Conservation (phyloP, 1,140 invertebrate species). For the Temnothorax curvispinosus region DNA sequence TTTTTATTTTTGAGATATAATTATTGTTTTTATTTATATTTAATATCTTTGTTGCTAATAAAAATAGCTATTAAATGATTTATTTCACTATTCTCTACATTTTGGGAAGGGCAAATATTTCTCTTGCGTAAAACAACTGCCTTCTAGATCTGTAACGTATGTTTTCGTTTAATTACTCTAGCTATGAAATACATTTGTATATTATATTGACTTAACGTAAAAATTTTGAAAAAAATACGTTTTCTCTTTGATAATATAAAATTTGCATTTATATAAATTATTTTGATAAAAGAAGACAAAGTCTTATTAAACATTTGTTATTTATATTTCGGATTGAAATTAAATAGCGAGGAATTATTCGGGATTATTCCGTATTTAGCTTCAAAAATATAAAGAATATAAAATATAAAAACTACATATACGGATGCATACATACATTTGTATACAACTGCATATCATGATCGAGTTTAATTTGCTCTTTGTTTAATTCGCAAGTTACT, state of each 20-base stretch:
- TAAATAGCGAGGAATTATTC: neutral
- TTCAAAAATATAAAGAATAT: neutral
- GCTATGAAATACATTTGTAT: neutral
- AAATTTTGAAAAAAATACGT: neutral
- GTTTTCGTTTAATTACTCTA: constrained; percentile 12
- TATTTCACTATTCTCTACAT: neutral
- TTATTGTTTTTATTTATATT: neutral
- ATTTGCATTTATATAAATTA: neutral
- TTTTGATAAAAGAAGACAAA: neutral
- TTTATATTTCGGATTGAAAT: neutral
- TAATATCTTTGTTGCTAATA: neutral
- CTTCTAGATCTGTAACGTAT: neutral
- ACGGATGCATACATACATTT: neutral
- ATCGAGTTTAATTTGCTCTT: neutral
- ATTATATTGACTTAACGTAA: neutral
- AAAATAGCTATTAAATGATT: neutral
- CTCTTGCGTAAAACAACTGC: neutral
- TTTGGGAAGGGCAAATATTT: constrained; percentile 18
- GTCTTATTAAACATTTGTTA: neutral
- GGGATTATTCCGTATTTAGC: neutral
- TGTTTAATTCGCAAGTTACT: neutral
- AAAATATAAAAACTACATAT: neutral
- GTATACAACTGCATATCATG: neutral
- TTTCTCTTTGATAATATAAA: neutral
- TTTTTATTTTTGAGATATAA: neutral